Base-by-base conservation (phyloP, 2,888 invertebrate species). In the Zhuqinia jingwanae region DNA sequence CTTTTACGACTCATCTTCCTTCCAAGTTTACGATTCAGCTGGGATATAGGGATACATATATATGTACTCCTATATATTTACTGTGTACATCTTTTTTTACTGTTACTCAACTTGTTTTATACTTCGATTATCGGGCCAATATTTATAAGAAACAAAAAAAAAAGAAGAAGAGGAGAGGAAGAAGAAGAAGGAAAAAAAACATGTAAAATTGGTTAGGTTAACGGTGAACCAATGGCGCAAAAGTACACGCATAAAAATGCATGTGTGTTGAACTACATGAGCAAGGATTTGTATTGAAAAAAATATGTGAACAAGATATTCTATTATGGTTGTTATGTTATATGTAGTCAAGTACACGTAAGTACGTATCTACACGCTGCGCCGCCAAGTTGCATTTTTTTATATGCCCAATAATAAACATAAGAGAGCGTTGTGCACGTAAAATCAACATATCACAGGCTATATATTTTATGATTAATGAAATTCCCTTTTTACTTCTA, bases 1-100 rank as follows among this genome's bases (percentile, higher is more conserved):
- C 58, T 78, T 85, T 85, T 85, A 85, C 78, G 85, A 85, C 85
- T 85, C 85, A 78, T 85, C 77, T 76, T 75, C 58, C 50, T 36
- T 36, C n/a, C 15, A 73, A 47, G 25, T 85, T 78, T 85, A 85
- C 63, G 85, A 85, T 70, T 63, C 78, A 60, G 22, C 60, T 45
- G 78, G 85, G 85, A 85, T 73, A 85, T 73, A 78, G 30, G 30
- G 56, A 56, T 84, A 70, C 77, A 77, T 45, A 77, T 68, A 36
- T 75, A 17, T 36, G 30, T 47, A 45, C 30, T 10, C 58, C 13
- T 17, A 22, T 77, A 3, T 3, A 36, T 25, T 17, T 53, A 17
- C 47, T 53, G 3, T 3, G 13, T 20, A 13, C 60, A 17, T 60
- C 17, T 17, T 11, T 20, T 25, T 60, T 25, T 25, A 60, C 60